Evolutionary conservation across 2,113 vertebrate species (phyloP), one percentile per base, ranked within the genome.

Genomic region (Collichthys lucidus): DNA sequence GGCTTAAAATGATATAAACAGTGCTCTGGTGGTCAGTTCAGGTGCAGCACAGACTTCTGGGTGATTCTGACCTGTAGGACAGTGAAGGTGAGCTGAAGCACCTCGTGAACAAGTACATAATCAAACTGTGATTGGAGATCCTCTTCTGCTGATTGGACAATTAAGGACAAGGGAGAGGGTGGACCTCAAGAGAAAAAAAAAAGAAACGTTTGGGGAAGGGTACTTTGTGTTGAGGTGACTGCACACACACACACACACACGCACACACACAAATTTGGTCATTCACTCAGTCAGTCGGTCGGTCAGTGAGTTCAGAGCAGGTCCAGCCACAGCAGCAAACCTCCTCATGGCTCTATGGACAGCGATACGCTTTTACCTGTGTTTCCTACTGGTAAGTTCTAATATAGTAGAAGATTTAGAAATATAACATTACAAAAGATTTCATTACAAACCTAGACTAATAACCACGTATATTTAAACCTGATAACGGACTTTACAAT

Each of bases 111-210:
- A 42, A 83, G 79, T 5, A 53, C 29, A 26, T 63, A 14, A 47
- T 71, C 22, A 77, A 76, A 49, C 74, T 31, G 29, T 92, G 91
- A 94, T 93, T 93, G 89, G 56, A 88, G 83, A 91, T 82, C 66
- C 91, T 89, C 87, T 92, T 90, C 65, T 26, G 63, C 74, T 94
- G 88, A 94, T 94, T 93, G 79, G 88, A 89, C 90, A 91, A 92
- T 88, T 93, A 88, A 29, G 22, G 64, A 55, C 63, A 64, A 47
- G 11, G 12, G 11, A 65, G 49, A 49, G 76, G 65, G 42, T 52
- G 69, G 49, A 67, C 19, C 22, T 50, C 17, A 1, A 35, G 7
- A 24, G 22, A 17, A 15, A 17, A 7, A 24, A 47, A 22, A 29
- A 50, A 26, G 46, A 24, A 14, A 49, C 11, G 53, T 11, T 64